phyloP scores from a whole-genome alignment of 2,888 invertebrate species.

The Schizaphis graminum region DNA sequence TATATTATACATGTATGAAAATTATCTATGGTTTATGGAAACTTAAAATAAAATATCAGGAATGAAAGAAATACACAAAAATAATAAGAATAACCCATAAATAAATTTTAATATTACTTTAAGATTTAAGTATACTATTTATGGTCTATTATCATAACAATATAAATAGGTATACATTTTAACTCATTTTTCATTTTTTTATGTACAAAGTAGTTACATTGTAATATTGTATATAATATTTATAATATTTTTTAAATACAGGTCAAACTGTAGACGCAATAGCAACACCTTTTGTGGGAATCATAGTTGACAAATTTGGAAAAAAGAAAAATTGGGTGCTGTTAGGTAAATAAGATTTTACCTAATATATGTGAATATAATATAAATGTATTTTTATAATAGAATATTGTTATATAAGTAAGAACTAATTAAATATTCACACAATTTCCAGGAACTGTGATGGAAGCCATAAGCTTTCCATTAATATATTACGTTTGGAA shows the following conservation, averaged over 20 bases:
- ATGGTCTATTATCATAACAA: too few species aligned
- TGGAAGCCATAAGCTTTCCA: conserved; percentile 83
- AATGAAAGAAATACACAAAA: too few species aligned
- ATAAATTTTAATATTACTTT: too few species aligned
- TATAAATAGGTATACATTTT: neutral
- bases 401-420: neutral
- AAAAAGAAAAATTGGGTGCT: conserved; percentile 69
- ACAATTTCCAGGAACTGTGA: conserved; percentile 74
- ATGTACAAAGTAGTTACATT: neutral
- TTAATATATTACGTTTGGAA: conserved; percentile 81
- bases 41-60: too few species aligned
- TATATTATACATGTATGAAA: too few species aligned
- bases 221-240: neutral
- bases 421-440: neutral
- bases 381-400: neutral
- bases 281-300: conserved; percentile 85
- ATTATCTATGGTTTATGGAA: rapidly evolving
- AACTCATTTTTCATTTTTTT: neutral
- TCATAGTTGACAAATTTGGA: conserved; percentile 78
- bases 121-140: too few species aligned
- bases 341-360: conserved; percentile 67
- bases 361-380: neutral
- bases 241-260: conserved; percentile 48
- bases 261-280: conserved; percentile 78
- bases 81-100: too few species aligned